Base-by-base conservation (phyloP, 2,888 invertebrate species). In the Cheilosia soror region DNA sequence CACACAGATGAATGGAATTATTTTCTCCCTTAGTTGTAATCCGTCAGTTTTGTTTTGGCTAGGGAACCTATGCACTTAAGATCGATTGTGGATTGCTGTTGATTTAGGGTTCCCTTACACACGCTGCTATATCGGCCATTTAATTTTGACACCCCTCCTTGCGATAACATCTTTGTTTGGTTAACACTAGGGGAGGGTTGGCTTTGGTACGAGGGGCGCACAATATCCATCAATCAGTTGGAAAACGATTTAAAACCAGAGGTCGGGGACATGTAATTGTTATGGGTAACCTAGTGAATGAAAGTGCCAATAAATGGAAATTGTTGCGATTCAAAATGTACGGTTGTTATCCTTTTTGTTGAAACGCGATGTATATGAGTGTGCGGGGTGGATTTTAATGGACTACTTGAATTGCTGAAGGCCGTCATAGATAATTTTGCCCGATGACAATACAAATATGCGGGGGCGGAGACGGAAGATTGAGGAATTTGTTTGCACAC, bases 251-350 rank as follows among this genome's bases (percentile, higher is more conserved):
- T 63, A 27, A 65, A 69, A 75, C 63, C 40, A 51, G 29, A 75
- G 62, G 79, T 75, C 60, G 63, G 83, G 25, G 51, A 75, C 75
- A 44, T 84, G 80, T 75, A 60, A 66, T 69, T 73, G 68, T 73
- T 44, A 68, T 53, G 72, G 69, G 69, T 66, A 71, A 69, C 75
- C 84, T 75, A 66, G 25, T 53, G 58, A 75, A 69, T 58, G 65
- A 71, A 76, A 84, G 27, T 76, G 66, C 65, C 80, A 80, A 84
- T 84, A 69, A 84, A 84, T 84, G 31, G 55, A 80, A 84, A 84
- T 84, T 80, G 71, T 84, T 80, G 75, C 84, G 65, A 80, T 80
- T 84, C 75, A 71, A 71, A 80, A 47, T 76, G 69, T 65, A 80
- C 20, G 47, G 27, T 63, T 68, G 73, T 77, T 72, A 65, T 47